Base-by-base conservation (phyloP, 2,113 vertebrate species). In the Elephantulus edwardii region DNA sequence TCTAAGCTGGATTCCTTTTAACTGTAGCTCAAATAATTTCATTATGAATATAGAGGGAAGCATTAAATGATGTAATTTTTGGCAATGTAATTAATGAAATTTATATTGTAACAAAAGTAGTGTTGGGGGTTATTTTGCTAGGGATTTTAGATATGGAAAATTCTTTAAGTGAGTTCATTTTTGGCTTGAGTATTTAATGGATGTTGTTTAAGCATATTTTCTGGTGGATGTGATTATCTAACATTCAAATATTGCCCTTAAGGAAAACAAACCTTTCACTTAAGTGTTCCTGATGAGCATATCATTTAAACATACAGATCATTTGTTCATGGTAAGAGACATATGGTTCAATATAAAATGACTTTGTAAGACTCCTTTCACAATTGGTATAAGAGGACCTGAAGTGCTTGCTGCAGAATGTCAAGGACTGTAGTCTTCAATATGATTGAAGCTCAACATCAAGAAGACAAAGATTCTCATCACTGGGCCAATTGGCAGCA, bases 11-110 rank as follows among this genome's bases (percentile, higher is more conserved):
- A 33, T 90, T 92, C 40, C 44, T 71, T 3, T 86, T 50, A 82
- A 79, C 42, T 26, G 54, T 60, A 94, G 28, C 81, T 50, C 54
- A 90, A n/a, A 58, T 95, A 35, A 91, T 93, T 95, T 74, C 72
- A 89, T 0, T 48, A 28, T 66, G 86, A 85, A 90, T 33, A 9
- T 12, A 75, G 30, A 86, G n/a, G n/a, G 48, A 77, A 83, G 60
- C 56, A 76, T 42, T 86, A 86, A 68, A 44, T 95, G 89, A 72
- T 86, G 68, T 84, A 74, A 81, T 58, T 78, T 90, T 80, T 91
- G 84, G 82, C 78, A 62, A 12, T 46, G 26, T 50, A 74, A 84
- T 8, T 40, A 58, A 42, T 93, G 77, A 78, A 74, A 75, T 75
- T 35, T 83, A 44, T 84, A 54, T 84, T 91, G 66, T 82, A 68